phyloP scores from a whole-genome alignment of 2,888 invertebrate species.

The Mesorhabditis spiculigera region DNA sequence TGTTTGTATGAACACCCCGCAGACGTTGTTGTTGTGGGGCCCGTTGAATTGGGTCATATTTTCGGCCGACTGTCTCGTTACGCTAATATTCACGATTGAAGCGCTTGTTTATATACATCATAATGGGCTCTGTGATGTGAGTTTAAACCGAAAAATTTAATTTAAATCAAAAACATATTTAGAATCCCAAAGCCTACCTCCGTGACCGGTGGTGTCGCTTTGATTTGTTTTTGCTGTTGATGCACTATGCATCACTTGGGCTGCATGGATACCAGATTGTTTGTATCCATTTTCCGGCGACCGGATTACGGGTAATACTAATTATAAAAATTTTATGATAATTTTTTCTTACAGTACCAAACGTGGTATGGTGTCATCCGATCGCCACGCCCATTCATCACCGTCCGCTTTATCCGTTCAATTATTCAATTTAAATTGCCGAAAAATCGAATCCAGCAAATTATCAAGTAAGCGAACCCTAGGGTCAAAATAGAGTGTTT shows the following conservation, averaged over 20 bases:
- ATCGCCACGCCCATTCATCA: conserved; percentile 91
- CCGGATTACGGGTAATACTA: conserved; percentile 23
- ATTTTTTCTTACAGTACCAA: conserved; percentile 68
- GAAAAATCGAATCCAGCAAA: conserved; percentile 95
- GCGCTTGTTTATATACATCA: conserved; percentile 99
- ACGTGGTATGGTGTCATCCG: conserved; percentile 80
- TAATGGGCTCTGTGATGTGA: conserved; percentile 80
- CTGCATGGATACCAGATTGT: conserved; percentile 68
- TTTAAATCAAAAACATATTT: neutral
- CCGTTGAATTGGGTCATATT: conserved; percentile 83
- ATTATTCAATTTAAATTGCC: conserved; percentile 98
- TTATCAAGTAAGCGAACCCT: conserved; percentile 80
- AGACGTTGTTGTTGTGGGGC: conserved; percentile 81
- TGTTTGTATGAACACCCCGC: conserved; percentile 95
- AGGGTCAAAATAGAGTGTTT: conserved; percentile 54
- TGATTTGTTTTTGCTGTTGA: conserved; percentile 94
- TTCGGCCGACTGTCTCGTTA: conserved; percentile 81
- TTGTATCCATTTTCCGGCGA: conserved; percentile 35
- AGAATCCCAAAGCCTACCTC: conserved; percentile 67
- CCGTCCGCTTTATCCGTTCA: conserved; percentile 91
- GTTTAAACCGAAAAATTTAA: conserved; percentile 10
- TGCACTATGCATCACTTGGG: conserved; percentile 90
- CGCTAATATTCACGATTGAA: conserved; percentile 90
- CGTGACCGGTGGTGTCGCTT: conserved; percentile 99
- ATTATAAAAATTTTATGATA: conserved; percentile 23